Base-by-base conservation (phyloP, 1,140 invertebrate genomes). In the Dicyema japonicum region DNA sequence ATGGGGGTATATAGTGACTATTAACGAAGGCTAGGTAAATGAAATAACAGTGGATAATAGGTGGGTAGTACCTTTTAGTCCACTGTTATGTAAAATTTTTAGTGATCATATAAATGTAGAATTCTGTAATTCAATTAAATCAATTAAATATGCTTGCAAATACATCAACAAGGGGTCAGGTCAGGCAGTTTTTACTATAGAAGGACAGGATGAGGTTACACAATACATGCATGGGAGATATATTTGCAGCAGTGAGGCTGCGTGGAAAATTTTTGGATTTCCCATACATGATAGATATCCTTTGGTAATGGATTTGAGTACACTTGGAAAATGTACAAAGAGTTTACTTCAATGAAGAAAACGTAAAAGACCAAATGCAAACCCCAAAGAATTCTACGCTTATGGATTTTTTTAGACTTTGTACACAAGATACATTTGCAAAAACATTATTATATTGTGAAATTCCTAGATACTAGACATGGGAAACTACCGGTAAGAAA, bases 401-500 rank as follows among this genome's bases (percentile, higher is more conserved):
- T n/a, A n/a, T n/a, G n/a, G n/a, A n/a, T n/a, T n/a, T n/a, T n/a
- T n/a, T n/a, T n/a, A n/a, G n/a, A n/a, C n/a, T n/a, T n/a, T n/a
- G n/a, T n/a, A 22, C 37, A 35, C 32, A 33, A 5, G 38, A 41
- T 33, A 11, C n/a, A 3, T 42, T 41, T 38, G 42, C 41, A 15
- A 29, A 19, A 30, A 46, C 34, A 14, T 23, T 45, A 14, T 28
- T 39, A 4, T 44, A 46, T 26, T 16, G 9, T 16, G 30, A 42
- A 31, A 29, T 47, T 9, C 36, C 44, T 15, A 25, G 29, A 26
- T 45, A 44, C 33, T 42, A 38, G 31, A 44, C 38, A 5, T 46
- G 39, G 38, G 33, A 40, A 32, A 27, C 17, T 4, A 24, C 8
- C 7, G 9, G 15, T 5, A 27, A 27, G 19, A 5, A 6, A 24